Evolutionary conservation across 2,113 vertebrate genomes (phyloP).

Genomic region (Hirundichthys speculiger): DNA sequence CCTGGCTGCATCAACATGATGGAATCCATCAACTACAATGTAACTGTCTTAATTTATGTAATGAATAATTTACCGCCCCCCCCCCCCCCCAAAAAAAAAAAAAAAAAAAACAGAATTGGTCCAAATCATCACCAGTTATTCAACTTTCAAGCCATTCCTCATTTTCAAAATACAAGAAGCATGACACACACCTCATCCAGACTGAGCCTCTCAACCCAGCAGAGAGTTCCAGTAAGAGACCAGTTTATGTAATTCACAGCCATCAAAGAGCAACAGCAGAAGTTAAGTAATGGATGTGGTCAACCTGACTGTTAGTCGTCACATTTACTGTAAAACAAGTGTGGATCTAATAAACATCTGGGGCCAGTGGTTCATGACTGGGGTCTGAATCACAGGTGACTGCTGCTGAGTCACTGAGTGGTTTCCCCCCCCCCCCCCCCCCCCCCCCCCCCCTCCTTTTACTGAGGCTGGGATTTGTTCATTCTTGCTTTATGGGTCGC

Average conservation of each 20-base stretch:
- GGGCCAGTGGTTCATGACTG: conserved; percentile 47
- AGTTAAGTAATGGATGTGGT: conserved; percentile 34
- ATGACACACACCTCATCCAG: no score
- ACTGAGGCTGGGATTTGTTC: conserved; percentile 22
- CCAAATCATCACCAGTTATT: no score
- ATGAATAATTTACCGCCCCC: no score
- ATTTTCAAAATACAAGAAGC: no score
- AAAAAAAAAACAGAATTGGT: no score
- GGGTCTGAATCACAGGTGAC: conserved; percentile 69
- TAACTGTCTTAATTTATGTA: no score
- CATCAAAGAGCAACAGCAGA: conserved; percentile 10
- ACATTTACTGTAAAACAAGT: conserved; percentile 68
- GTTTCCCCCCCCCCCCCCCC: conserved; percentile 8
- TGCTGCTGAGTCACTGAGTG: conserved; percentile 63
- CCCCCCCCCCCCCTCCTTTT: conserved; percentile 12
- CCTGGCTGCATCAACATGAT: no score
- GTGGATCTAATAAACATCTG: conserved; percentile 64
- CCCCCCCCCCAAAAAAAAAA: no score
- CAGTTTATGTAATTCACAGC: conserved; percentile 26
- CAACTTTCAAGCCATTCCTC: no score
- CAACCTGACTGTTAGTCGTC: conserved; percentile 19
- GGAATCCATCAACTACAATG: no score
- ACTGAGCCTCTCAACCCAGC: background rate
- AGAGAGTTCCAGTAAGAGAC: conserved; percentile 53
- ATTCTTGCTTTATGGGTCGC: conserved; percentile 17